Evolutionary conservation across 2,113 vertebrate genomes (phyloP).

Genomic region (Corvus hawaiiensis): DNA sequence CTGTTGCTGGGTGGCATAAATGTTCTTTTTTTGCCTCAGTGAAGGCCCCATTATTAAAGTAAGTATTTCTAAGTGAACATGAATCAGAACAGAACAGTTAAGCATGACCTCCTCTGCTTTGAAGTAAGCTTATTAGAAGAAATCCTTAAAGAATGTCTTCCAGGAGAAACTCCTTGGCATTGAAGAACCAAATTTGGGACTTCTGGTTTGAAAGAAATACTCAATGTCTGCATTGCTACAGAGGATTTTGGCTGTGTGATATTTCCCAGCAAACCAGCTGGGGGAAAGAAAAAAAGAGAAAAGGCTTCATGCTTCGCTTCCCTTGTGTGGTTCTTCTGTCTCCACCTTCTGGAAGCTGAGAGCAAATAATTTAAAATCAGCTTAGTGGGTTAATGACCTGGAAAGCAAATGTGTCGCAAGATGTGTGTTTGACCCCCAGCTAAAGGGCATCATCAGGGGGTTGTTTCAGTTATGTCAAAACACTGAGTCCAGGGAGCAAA

Average conservation of each 20-base stretch:
- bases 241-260: neutral
- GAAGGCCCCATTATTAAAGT: neutral
- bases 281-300: neutral
- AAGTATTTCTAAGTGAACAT: neutral
- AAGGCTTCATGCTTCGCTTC: neutral
- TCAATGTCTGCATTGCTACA: neutral
- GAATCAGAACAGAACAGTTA: neutral
- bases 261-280: neutral
- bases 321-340: slow-evolving; percentile 18
- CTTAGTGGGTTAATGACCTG: neutral
- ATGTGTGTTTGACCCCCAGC: neutral
- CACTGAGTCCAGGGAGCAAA: neutral
- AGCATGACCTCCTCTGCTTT: neutral
- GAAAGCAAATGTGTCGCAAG: neutral
- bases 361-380: neutral
- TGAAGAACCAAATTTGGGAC: neutral
- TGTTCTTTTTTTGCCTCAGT: neutral
- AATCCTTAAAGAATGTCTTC: neutral
- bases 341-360: slow-evolving; percentile 58
- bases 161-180: neutral
- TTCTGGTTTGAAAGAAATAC: neutral
- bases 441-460: neutral
- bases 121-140: neutral
- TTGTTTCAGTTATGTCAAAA: neutral
- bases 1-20: neutral